These are phyloP conservation scores for Sebastes baramenuke DNA, from an alignment of 2,797 vertebrate genomes.

Conservation along the genomic window DNA sequence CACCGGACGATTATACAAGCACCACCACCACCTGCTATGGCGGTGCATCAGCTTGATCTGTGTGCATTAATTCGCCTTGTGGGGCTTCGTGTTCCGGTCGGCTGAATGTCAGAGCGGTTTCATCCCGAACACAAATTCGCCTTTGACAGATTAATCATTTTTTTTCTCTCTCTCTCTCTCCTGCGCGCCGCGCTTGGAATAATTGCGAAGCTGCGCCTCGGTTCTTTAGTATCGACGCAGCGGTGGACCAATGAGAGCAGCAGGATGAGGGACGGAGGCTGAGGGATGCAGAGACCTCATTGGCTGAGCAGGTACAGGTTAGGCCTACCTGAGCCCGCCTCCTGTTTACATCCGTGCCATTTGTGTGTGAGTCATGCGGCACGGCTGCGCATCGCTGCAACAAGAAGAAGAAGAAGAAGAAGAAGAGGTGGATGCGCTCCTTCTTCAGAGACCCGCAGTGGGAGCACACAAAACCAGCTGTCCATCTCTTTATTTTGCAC, in stretches of 20 bases:
- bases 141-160: conserved; percentile 79
- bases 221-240: conserved; percentile 45
- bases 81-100: conserved; percentile 23
- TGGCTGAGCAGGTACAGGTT: conserved; percentile 63
- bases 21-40: conserved; percentile 63
- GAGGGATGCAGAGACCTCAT: conserved; percentile 24
- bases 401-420: background rate
- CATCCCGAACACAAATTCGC: conserved; percentile 68
- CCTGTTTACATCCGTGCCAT: conserved; percentile 79
- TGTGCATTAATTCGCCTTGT: conserved; percentile 22
- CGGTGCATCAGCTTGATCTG: conserved; percentile 44
- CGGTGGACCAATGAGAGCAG: conserved; percentile 54
- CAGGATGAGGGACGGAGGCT: background rate
- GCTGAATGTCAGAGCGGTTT: conserved; percentile 60
- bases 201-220: conserved; percentile 72
- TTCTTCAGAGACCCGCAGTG: conserved; percentile 58
- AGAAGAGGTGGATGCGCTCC: conserved; percentile 50
- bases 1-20: conserved; percentile 55
- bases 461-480: conserved; percentile 28
- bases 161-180: conserved; percentile 30
- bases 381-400: conserved; percentile 77
- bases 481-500: background rate
- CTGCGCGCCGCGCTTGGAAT: conserved; percentile 65
- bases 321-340: conserved; percentile 69
- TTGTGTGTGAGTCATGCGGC: conserved; percentile 79